Evolutionary conservation across 1,140 invertebrate species (phyloP).

Genomic region (Ostrea edulis): DNA sequence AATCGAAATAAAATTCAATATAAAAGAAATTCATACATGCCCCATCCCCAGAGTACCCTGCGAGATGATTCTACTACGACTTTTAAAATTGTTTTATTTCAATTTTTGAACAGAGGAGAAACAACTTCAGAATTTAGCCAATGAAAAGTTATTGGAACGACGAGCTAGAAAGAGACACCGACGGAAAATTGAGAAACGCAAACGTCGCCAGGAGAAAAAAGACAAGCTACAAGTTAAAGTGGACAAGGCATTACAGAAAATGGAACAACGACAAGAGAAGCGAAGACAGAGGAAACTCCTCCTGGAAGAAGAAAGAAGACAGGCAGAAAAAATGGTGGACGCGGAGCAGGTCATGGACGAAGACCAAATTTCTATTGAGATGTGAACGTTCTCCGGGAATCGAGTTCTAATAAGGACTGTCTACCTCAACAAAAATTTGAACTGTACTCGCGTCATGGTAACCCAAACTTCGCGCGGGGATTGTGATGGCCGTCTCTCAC

Average conservation of each 20-base stretch:
- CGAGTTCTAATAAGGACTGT: background rate
- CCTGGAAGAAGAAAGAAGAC: background rate
- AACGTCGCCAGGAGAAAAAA: background rate
- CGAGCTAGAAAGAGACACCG: background rate
- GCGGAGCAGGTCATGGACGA: background rate
- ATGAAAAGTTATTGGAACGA: slow-evolving; percentile 5
- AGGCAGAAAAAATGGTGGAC: background rate
- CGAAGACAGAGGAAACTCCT: background rate
- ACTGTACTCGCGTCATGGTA: no score
- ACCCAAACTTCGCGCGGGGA: no score
- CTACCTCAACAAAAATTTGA: background rate
- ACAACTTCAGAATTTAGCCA: slow-evolving; percentile 21
- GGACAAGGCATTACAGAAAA: background rate
- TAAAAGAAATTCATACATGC: no score
- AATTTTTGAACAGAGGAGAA: background rate
- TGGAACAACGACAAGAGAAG: background rate
- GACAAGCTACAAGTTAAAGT: background rate
- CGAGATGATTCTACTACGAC: no score
- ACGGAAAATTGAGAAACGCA: background rate
- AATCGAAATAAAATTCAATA: no score
- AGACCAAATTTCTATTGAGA: background rate
- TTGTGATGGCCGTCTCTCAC: no score
- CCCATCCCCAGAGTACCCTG: no score
- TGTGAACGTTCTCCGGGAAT: background rate
- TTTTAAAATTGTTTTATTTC: no score